Conservation (phyloP, 2,888 invertebrate species). For the Tiphia femorata region DNA sequence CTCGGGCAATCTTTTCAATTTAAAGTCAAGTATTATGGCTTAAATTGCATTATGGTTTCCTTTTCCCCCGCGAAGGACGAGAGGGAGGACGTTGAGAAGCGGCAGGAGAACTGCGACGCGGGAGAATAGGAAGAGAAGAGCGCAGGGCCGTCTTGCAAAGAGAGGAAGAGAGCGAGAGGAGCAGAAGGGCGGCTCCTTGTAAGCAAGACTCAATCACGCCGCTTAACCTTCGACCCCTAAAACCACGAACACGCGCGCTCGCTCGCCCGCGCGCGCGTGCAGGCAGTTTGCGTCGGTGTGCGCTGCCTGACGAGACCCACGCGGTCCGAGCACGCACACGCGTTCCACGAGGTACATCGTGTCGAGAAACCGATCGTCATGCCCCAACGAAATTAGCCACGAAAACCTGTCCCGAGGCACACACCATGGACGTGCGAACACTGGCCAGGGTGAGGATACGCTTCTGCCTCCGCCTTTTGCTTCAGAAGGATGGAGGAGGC, state of each 20-base stretch:
- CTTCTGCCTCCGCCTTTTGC: background rate
- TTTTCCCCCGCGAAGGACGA: conserved; percentile 57
- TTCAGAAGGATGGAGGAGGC: no score
- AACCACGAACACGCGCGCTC: conserved; percentile 36
- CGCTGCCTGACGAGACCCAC: conserved; percentile 24
- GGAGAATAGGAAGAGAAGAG: no score
- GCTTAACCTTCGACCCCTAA: conserved; percentile 66
- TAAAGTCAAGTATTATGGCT: conserved; percentile 70
- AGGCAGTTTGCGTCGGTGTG: conserved; percentile 5
- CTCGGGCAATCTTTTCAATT: conserved; percentile 69
- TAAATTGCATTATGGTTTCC: conserved; percentile 69
- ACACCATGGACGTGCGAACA: conserved; percentile 46
- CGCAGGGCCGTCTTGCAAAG: no score
- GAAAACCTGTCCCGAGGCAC: conserved; percentile 48
- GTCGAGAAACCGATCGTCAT: conserved; percentile 25
- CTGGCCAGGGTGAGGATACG: conserved; percentile 20
- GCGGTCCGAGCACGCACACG: background rate
- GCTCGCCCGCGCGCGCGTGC: conserved; percentile 23
- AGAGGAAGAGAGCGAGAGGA: conserved; percentile 47
- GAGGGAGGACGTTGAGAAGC: no score
- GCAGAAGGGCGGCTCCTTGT: conserved; percentile 63
- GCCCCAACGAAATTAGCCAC: conserved; percentile 39
- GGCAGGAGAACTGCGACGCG: no score
- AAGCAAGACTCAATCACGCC: conserved; percentile 69
- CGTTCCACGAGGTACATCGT: conserved; percentile 12